Base-by-base conservation (phyloP, 2,888 invertebrate genomes). In the Drosophila putrida region DNA sequence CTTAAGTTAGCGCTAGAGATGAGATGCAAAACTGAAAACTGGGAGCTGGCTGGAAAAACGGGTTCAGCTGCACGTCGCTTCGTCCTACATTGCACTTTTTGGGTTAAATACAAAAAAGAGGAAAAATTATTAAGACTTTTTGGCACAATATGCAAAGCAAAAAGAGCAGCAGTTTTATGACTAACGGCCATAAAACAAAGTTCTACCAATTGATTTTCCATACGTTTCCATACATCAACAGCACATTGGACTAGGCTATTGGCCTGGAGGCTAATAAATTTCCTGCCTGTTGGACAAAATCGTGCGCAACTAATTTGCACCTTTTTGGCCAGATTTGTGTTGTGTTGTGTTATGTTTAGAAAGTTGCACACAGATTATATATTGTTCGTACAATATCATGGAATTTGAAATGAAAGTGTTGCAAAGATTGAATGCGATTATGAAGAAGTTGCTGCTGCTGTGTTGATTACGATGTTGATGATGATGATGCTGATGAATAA, bases 11-110 rank as follows among this genome's bases (percentile, higher is more conserved):
- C 25, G 28, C 27, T 60, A 60, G 44, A 75, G 75, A 62, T 75
- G 77, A 82, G 77, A 43, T 75, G 63, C 55, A 62, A 62, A 67
- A 62, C 60, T 49, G 65, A 62, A 62, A 67, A 62, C 60, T 49
- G 65, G 63, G 68, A 54, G 64, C 57, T 60, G 49, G 53, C 69
- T 78, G 78, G 72, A 67, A 75, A 83, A 88, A 87, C 88, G 78
- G 80, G 88, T 90, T 88, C 89, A 81, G 74, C 66, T 38, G 63
- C 76, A 60, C 77, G 27, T 54, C 43, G 75, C 36, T 39, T 46
- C 87, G 87, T 79, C 89, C 88, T 83, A 89, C 88, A 88, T 89
- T 78, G 81, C 67, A 46, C 47, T 75, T 89, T 90, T 90, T 80
- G 78, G 89, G 89, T 90, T 88, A 85, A 54, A 65, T 67, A 35